These are phyloP conservation scores for Passer domesticus DNA, from an alignment of 2,113 vertebrate genomes.

Conservation along the genomic window DNA sequence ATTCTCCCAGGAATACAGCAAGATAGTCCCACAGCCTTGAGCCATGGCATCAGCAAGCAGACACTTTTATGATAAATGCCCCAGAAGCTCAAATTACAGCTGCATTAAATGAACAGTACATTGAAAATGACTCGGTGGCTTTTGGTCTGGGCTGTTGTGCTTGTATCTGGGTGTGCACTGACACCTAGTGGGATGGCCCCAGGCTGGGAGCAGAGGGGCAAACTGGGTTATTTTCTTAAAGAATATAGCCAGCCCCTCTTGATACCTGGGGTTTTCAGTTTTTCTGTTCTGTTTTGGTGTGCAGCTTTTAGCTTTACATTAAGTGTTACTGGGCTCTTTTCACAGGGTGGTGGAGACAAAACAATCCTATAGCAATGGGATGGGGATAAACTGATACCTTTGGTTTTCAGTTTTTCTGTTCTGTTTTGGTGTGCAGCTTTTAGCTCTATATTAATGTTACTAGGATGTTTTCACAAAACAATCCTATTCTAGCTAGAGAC, in stretches of 20 bases:
- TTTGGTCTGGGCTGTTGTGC: background rate
- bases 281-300: background rate
- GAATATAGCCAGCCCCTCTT: background rate
- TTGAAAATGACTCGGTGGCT: background rate
- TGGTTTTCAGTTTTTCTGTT: too few relatives aligned
- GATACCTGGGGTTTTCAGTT: background rate
- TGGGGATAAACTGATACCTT: too few relatives aligned
- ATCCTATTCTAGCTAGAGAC: background rate
- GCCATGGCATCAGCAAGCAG: constrained; percentile 55
- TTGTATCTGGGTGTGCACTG: constrained; percentile 8
- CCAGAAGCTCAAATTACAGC: constrained; percentile 68
- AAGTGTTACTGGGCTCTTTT: background rate
- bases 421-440: too few relatives aligned
- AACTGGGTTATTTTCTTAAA: background rate
- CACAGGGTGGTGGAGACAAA: background rate
- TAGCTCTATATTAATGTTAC: too few relatives aligned
- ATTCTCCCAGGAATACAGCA: constrained; percentile 15
- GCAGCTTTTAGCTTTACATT: background rate
- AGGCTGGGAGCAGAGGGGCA: background rate
- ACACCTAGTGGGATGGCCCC: constrained; percentile 53
- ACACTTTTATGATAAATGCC: constrained; percentile 60
- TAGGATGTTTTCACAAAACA: too few relatives aligned
- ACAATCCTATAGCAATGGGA: background rate
- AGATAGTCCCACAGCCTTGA: constrained; percentile 66
- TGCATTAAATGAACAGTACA: constrained; percentile 53